Evolutionary conservation across 2,888 invertebrate species (phyloP), one percentile per base, ranked within the genome.

Genomic region (Brachylomia viminalis): DNA sequence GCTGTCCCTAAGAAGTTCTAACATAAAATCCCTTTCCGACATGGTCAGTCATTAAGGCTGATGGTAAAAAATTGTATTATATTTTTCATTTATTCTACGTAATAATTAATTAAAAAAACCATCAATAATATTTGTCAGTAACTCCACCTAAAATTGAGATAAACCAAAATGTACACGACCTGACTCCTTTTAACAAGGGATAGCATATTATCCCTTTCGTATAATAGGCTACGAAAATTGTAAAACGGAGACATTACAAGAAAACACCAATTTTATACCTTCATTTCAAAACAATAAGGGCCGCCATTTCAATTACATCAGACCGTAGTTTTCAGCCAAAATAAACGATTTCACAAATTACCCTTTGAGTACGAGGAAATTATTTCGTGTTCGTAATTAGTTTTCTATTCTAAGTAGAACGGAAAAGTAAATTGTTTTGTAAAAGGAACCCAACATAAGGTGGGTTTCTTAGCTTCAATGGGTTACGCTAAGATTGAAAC

Each of bases 341-440:
- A 75, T 75, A 73, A 72, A 74, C 61, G 75, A 76, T 72, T 78
- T 76, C 64, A 70, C 68, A 77, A 85, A 78, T 72, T 76, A 76
- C 81, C 82, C 83, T 84, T 77, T 84, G 74, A 82, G 85, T 80
- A 82, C 83, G 52, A 45, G 42, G 56, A 81, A 81, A 86, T 84
- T 79, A 83, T 75, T 86, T 83, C 77, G 70, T 82, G 75, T 86
- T 86, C 79, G 45, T 87, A 88, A 90, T 90, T 87, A 86, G 82
- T 85, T 88, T 89, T 84, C 83, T 74, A 77, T 86, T 84, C 82
- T 70, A 79, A 86, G 85, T 82, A 86, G 61, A 73, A 49, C 71
- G 59, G 58, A 38, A 80, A 75, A 75, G 77, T 75, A 77, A 86
- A 85, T 83, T 76, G 79, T 84, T 83, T 83, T 85, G 76, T 78